These are phyloP conservation scores for Rhea americana DNA, from an alignment of 2,113 vertebrate species.

Conservation along the genomic window DNA sequence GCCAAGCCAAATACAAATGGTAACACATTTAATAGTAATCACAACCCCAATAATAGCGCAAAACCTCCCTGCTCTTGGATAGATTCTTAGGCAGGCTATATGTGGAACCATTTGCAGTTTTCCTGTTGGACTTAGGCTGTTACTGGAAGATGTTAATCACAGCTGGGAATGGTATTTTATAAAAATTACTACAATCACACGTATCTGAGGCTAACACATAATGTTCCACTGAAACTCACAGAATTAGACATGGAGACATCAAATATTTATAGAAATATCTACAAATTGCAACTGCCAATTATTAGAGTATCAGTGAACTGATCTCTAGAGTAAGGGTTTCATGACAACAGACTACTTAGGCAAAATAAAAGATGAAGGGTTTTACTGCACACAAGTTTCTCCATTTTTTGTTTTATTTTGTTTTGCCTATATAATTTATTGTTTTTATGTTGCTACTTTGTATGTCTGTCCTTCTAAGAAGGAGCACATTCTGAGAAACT, in stretches of 20 bases:
- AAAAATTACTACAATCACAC: slow-evolving; percentile 48
- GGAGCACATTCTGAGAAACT: neutral
- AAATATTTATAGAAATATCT: slow-evolving; percentile 67
- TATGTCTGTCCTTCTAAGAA: neutral
- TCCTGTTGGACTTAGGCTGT: neutral
- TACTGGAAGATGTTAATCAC: neutral
- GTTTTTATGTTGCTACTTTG: neutral
- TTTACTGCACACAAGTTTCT: neutral
- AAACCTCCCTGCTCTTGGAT: neutral
- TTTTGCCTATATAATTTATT: neutral
- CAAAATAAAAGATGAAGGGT: neutral
- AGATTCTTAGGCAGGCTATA: neutral
- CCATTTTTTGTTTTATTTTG: neutral
- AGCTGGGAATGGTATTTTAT: neutral
- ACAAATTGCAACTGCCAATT: slow-evolving; percentile 51
- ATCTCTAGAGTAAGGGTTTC: slow-evolving; percentile 58
- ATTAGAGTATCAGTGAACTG: neutral
- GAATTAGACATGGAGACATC: slow-evolving; percentile 61
- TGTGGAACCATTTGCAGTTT: neutral
- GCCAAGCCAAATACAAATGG: slow-evolving; percentile 12
- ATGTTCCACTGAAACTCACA: slow-evolving; percentile 64
- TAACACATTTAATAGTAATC: neutral
- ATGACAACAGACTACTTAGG: slow-evolving; percentile 5
- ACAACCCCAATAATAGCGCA: neutral
- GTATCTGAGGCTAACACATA: slow-evolving; percentile 45